Conservation (phyloP, 1,140 invertebrate genomes). For the Spodoptera litura region DNA sequence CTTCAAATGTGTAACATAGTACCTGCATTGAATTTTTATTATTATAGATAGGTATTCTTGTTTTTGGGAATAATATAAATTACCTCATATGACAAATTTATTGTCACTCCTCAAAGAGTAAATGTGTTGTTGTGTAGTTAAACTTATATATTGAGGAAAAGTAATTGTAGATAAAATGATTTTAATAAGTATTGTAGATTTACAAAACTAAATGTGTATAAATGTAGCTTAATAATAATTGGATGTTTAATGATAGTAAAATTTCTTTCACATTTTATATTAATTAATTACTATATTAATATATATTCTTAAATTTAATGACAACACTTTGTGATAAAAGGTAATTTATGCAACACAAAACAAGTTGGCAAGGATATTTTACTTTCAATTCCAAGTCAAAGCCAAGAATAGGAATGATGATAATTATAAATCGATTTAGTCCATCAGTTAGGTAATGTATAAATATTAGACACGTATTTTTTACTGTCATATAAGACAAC, state of each 20-base stretch:
- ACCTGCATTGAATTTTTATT: slow-evolving; percentile 30
- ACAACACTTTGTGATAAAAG: slow-evolving; percentile 33
- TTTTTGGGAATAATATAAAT: slow-evolving; percentile 32
- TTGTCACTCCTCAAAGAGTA: slow-evolving; percentile 3
- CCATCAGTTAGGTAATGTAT: no score
- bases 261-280: slow-evolving; percentile 6
- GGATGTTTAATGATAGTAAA: slow-evolving; percentile 10
- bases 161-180: slow-evolving; percentile 30
- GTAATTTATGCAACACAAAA: slow-evolving; percentile 38
- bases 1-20: slow-evolving; percentile 3
- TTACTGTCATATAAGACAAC: no score
- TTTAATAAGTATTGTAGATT: slow-evolving; percentile 26
- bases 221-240: slow-evolving; percentile 15
- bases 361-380: slow-evolving; percentile 27
- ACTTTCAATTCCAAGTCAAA: slow-evolving; percentile 38
- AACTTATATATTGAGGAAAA: slow-evolving; percentile 1
- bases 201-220: slow-evolving; percentile 11
- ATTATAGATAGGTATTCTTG: neutral
- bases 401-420: slow-evolving; percentile 8
- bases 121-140: slow-evolving; percentile 27
- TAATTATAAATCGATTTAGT: no score
- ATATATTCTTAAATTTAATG: slow-evolving; percentile 6
- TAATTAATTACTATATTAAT: neutral
- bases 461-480: no score
- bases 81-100: slow-evolving; percentile 44